Evolutionary conservation across 2,888 invertebrate genomes (phyloP).

Genomic region (Stenotaenia linearis): DNA sequence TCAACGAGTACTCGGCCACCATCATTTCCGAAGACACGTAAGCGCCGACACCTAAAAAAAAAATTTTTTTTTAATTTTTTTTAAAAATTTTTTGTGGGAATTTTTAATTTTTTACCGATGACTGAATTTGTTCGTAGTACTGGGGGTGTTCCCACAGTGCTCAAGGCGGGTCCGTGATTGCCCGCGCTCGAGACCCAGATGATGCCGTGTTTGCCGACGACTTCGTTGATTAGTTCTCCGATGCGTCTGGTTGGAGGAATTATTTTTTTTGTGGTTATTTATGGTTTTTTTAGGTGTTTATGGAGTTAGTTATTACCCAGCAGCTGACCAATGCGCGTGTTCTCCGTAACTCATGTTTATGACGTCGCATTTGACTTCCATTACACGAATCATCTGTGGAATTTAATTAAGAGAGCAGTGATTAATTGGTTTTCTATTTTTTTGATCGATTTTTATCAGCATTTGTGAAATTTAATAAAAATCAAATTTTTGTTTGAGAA

Average conservation of each 20-base stretch:
- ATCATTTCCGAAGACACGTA: constrained; percentile 98
- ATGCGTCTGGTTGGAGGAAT: constrained; percentile 59
- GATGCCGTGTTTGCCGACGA: constrained; percentile 85
- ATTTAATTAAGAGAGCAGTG: too few species aligned
- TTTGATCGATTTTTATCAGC: too few species aligned
- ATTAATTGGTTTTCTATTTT: too few species aligned
- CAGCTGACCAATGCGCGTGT: constrained; percentile 82
- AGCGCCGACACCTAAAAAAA: constrained; percentile 72
- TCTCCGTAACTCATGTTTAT: constrained; percentile 99
- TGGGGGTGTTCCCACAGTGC: constrained; percentile 71
- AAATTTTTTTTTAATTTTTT: neutral
- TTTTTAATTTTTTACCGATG: constrained; percentile 58
- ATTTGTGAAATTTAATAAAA: too few species aligned
- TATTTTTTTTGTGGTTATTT: neutral
- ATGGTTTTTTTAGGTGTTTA: constrained; percentile 29
- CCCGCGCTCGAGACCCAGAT: constrained; percentile 92
- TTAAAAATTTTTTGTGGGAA: constrained; percentile 14
- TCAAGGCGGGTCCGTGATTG: constrained; percentile 88
- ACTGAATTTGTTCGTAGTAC: constrained; percentile 71
- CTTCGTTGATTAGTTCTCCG: constrained; percentile 75
- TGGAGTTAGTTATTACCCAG: constrained; percentile 58
- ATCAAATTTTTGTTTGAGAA: too few species aligned
- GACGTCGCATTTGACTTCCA: constrained; percentile 60
- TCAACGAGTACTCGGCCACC: constrained; percentile 87
- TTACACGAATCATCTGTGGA: constrained; percentile 52